These are phyloP conservation scores for Sigmodon hispidus DNA, from an alignment of 2,113 vertebrate species.

Conservation along the genomic window DNA sequence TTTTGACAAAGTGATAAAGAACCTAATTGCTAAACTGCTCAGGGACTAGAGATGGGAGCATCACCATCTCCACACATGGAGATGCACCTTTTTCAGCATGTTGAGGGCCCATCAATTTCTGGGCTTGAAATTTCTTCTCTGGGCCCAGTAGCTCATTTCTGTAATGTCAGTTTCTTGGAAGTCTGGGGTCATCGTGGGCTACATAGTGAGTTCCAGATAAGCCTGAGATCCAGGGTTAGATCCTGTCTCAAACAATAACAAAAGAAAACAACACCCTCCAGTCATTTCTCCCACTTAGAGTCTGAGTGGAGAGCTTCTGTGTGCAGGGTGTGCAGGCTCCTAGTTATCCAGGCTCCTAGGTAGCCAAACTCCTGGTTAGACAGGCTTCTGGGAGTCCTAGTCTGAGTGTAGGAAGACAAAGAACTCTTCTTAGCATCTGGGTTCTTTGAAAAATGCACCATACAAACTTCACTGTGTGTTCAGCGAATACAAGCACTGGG, in stretches of 20 bases:
- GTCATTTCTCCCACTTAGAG: not conserved
- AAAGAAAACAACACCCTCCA: not conserved
- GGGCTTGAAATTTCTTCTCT: conserved; percentile 37
- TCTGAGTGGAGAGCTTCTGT: not conserved
- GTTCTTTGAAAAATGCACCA: not conserved
- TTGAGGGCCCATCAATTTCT: conserved; percentile 58
- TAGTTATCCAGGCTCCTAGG: too few species aligned
- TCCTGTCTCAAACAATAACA: not conserved
- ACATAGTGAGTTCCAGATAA: not conserved
- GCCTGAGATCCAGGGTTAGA: not conserved
- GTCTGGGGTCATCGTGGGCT: not conserved
- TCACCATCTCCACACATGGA: conserved; percentile 68
- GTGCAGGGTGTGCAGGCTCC: not conserved
- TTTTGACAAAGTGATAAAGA: conserved; percentile 85
- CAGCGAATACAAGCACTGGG: not conserved
- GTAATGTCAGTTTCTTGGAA: not conserved
- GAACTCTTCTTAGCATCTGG: not conserved
- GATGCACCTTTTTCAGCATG: conserved; percentile 25
- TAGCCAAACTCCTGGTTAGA: too few species aligned
- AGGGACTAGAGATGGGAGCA: conserved; percentile 74
- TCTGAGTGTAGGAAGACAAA: not conserved
- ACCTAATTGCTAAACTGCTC: conserved; percentile 82
- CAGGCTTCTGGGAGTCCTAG: too few species aligned
- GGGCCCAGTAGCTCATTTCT: not conserved
- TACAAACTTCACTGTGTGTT: not conserved